These are phyloP conservation scores for Triplophysa siluroides DNA, from an alignment of 2,113 vertebrate species.

Conservation along the genomic window DNA sequence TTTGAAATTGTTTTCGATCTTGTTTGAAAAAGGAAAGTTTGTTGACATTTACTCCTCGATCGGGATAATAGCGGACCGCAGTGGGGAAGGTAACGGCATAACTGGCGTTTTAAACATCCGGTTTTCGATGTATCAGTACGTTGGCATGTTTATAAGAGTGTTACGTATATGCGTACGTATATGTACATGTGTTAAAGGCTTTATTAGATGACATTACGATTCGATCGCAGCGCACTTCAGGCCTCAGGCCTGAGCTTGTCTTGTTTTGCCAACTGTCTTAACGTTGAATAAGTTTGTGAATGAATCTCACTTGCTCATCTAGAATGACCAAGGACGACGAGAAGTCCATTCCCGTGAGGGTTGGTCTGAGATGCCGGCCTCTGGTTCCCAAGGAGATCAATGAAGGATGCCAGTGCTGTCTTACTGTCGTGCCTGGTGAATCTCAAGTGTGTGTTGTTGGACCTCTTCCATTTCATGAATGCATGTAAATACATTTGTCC, in stretches of 20 bases:
- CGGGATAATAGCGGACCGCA: background rate
- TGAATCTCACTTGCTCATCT: background rate
- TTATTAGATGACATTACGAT: too few relatives aligned
- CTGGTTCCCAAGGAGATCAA: conserved; percentile 84
- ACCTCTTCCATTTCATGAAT: background rate
- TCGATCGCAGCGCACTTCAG: too few relatives aligned
- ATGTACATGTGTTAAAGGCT: background rate
- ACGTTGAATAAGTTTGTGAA: background rate
- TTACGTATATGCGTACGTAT: background rate
- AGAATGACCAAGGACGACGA: conserved; percentile 80
- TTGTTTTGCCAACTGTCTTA: background rate
- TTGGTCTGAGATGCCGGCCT: conserved; percentile 90
- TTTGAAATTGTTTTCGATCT: background rate
- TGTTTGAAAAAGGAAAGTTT: background rate
- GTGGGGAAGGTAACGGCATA: background rate
- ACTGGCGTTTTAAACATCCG: background rate
- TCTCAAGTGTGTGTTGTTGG: conserved; percentile 77
- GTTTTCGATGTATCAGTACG: background rate
- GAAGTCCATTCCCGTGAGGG: conserved; percentile 86
- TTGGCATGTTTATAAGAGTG: background rate
- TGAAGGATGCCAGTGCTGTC: conserved; percentile 89
- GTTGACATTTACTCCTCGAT: background rate
- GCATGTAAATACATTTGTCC: background rate
- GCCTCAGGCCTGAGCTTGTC: background rate
- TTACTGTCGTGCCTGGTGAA: conserved; percentile 86